phyloP scores from a whole-genome alignment of 2,888 invertebrate species.

The Dromius quadrimaculatus region DNA sequence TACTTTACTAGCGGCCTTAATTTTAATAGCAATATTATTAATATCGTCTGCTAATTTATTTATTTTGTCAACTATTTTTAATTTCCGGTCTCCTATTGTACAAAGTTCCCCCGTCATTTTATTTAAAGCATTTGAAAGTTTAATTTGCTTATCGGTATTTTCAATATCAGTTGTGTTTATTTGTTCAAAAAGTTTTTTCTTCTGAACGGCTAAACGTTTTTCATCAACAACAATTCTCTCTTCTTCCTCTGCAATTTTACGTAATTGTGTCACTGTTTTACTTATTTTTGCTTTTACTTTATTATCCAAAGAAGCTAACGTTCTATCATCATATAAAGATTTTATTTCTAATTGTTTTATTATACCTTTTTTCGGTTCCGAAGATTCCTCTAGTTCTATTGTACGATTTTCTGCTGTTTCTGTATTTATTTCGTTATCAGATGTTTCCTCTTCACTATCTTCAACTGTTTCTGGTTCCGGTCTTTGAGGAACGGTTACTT shows the following conservation, averaged over 20 bases:
- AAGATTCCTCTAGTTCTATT: slow-evolving; percentile 7
- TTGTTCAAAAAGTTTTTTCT: slow-evolving; percentile 60
- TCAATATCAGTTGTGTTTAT: slow-evolving; percentile 50
- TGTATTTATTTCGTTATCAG: slow-evolving; percentile 44
- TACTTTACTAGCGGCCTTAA: slow-evolving; percentile 48
- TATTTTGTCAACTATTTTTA: slow-evolving; percentile 58
- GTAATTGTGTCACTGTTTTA: slow-evolving; percentile 59
- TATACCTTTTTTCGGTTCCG: slow-evolving; percentile 38
- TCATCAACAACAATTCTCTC: slow-evolving; percentile 59
- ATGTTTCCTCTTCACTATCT: slow-evolving; percentile 68
- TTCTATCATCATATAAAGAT: slow-evolving; percentile 37
- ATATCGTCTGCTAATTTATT: slow-evolving; percentile 58
- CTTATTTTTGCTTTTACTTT: slow-evolving; percentile 57
- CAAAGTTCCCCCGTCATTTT: slow-evolving; percentile 58
- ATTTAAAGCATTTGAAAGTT: slow-evolving; percentile 58
- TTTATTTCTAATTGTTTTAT: slow-evolving; percentile 47
- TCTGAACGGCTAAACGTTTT: slow-evolving; percentile 59
- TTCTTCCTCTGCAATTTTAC: slow-evolving; percentile 58
- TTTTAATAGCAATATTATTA: slow-evolving; percentile 57
- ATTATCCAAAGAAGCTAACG: slow-evolving; percentile 50
- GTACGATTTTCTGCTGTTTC: not conserved
- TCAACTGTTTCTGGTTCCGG: slow-evolving; percentile 63
- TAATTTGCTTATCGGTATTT: slow-evolving; percentile 46
- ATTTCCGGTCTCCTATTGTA: slow-evolving; percentile 58
- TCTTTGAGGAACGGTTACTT: slow-evolving; percentile 66